Evolutionary conservation across 2,888 invertebrate species (phyloP), one percentile per base, ranked within the genome.

Genomic region (Chymomyza caudatula): DNA sequence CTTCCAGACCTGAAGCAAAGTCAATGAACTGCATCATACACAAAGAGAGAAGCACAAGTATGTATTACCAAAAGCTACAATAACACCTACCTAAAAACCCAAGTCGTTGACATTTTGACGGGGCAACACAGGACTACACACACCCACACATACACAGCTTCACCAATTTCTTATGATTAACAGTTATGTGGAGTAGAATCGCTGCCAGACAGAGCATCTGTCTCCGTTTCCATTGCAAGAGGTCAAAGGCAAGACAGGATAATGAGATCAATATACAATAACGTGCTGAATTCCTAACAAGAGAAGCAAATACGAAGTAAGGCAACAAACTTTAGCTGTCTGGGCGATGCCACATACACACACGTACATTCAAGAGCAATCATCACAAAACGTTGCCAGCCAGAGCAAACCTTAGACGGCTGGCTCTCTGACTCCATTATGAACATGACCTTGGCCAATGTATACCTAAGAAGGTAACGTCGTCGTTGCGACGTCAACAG

Each of bases 21-120:
- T 68, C 68, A 65, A 65, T 68, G 68, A 68, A 68, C 68, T 58
- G 29, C 52, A 44, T 51, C 43, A 52, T 15, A 54, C 2, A 54
- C 11, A 22, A 53, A 52, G 43, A 43, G 60, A 60, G 64, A 1
- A 37, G 60, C 44, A 29, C 6, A 1, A 37, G 60, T 29, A 29
- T 4, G 2, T n/a, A 43, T 2, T 43, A 43, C 43, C 13, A 43
- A 13, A 43, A 43, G 11, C 43, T 15, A 43, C 13, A 51, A 58
- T 8, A n/a, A 37, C 20, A 47, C 49, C 43, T 56, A 53, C 54
- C 54, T 57, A 54, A 63, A 63, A 49, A 23, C 43, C 29, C 49
- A 69, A 67, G 76, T 78, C 76, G 73, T 76, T 78, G 79, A 76
- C 76, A 78, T 78, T 72, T 69, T 53, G 15, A 43, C 49, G 56